Percentiles rank a stretch among this genome's conserved stretches.
phyloP scores from a whole-genome alignment of 1,140 invertebrate genomes.

The Dendroctonus ponderosae region DNA sequence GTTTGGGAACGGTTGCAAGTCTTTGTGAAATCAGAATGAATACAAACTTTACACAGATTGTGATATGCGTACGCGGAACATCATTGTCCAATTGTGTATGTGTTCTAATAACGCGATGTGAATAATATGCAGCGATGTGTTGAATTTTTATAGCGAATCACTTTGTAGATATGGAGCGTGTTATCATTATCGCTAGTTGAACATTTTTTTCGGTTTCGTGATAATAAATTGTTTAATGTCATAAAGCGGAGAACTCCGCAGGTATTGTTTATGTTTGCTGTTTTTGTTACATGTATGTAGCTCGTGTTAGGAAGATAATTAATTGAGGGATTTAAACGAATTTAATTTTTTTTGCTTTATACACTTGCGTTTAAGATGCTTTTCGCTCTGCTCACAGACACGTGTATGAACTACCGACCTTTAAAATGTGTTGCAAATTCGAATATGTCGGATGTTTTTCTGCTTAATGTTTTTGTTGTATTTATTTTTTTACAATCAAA shows the following conservation, averaged over 20 bases:
- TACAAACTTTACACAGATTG: conserved; percentile 42
- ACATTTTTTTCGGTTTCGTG: conserved; percentile 2
- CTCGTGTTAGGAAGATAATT: no score
- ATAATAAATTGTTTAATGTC: conserved; percentile 8
- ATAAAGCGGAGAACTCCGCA: not conserved
- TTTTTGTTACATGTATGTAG: conserved; percentile 4
- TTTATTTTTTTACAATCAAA: conserved; percentile 17
- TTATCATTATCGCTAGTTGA: not conserved
- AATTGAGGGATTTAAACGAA: no score
- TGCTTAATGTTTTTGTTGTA: conserved; percentile 19
- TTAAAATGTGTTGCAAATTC: not conserved
- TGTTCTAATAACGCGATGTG: not conserved
- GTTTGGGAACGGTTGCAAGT: conserved; percentile 10
- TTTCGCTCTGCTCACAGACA: no score
- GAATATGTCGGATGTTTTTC: conserved; percentile 11
- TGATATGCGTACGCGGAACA: conserved; percentile 38
- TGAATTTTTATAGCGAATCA: no score
- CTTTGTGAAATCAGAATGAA: conserved; percentile 22
- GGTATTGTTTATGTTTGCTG: conserved; percentile 1
- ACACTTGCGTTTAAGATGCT: no score
- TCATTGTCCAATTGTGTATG: conserved; percentile 2
- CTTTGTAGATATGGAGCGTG: not conserved
- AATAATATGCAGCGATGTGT: no score
- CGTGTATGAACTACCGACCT: no score
- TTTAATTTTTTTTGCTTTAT: no score